Evolutionary conservation across 2,888 invertebrate genomes (phyloP).

Genomic region (Chorisops tibialis): DNA sequence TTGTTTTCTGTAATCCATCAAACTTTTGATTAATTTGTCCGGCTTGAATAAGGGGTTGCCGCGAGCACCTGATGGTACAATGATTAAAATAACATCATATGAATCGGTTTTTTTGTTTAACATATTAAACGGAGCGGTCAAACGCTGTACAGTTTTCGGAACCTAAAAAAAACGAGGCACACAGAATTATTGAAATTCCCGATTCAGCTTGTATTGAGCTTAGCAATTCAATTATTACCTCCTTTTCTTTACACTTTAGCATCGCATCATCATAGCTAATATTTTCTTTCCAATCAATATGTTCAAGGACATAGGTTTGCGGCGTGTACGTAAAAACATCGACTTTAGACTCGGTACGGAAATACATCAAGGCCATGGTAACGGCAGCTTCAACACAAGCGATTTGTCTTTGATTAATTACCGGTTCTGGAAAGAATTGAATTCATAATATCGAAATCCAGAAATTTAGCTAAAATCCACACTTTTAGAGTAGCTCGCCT

Average conservation of each 20-base stretch:
- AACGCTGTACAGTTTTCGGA: conserved; percentile 39
- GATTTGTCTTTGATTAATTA: conserved; percentile 39
- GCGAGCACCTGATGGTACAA: conserved; percentile 46
- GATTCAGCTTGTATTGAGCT: too few relatives aligned
- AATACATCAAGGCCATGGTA: conserved; percentile 46
- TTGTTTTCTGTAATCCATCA: conserved; percentile 42
- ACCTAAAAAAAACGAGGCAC: conserved; percentile 34
- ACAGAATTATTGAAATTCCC: background rate
- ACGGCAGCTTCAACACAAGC: conserved; percentile 44
- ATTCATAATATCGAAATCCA: too few relatives aligned
- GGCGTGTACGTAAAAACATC: conserved; percentile 42
- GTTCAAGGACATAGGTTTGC: conserved; percentile 35
- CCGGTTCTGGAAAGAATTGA: conserved; percentile 34
- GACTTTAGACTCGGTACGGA: conserved; percentile 39
- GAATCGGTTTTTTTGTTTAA: conserved; percentile 34
- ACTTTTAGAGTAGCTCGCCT: conserved; percentile 44
- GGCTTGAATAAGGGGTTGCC: conserved; percentile 43
- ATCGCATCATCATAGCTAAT: conserved; percentile 37
- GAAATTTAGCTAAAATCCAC: conserved; percentile 25
- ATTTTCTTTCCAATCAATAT: conserved; percentile 39
- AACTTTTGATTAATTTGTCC: conserved; percentile 35
- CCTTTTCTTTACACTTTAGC: conserved; percentile 27
- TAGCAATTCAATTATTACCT: conserved; percentile 25
- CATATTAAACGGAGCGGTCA: conserved; percentile 41
- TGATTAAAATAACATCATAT: conserved; percentile 46